Conservation (phyloP, 2,888 invertebrate genomes). For the Dynastes maya region DNA sequence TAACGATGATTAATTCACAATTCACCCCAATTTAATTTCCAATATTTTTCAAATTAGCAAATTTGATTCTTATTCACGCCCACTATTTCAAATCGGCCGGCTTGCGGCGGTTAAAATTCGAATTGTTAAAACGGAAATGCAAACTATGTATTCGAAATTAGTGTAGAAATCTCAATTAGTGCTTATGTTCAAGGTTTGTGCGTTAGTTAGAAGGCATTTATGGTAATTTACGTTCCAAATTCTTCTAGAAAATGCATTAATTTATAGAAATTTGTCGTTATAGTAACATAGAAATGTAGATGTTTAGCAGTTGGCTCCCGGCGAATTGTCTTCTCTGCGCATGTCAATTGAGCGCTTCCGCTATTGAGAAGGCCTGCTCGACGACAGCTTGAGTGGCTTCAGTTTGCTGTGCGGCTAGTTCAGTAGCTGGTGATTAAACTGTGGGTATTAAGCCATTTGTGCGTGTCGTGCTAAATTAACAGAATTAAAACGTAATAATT, state of each 20-base stretch:
- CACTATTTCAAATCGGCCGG: no score
- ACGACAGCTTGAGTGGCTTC: constrained; percentile 59
- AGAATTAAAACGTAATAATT: constrained; percentile 49
- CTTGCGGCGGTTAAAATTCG: constrained; percentile 1
- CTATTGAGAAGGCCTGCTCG: constrained; percentile 56
- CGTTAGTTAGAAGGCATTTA: background rate
- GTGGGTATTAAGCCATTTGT: constrained; percentile 62
- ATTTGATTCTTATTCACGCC: no score
- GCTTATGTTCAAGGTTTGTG: no score
- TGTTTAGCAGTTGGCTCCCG: constrained; percentile 48
- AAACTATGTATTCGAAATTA: no score
- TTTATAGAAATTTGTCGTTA: constrained; percentile 3
- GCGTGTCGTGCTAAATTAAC: constrained; percentile 66
- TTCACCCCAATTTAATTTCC: no score
- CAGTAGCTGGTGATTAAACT: constrained; percentile 57
- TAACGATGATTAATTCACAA: no score
- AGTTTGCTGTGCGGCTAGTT: constrained; percentile 66
- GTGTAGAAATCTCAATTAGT: no score
- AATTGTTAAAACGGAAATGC: background rate
- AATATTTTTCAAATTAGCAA: no score
- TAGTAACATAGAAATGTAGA: constrained; percentile 42
- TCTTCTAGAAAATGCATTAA: background rate
- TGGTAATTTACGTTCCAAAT: background rate
- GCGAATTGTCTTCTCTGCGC: constrained; percentile 53
- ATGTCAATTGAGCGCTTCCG: constrained; percentile 65